These are phyloP conservation scores for Eumaeus atala DNA, from an alignment of 1,140 invertebrate genomes.

Conservation along the genomic window DNA sequence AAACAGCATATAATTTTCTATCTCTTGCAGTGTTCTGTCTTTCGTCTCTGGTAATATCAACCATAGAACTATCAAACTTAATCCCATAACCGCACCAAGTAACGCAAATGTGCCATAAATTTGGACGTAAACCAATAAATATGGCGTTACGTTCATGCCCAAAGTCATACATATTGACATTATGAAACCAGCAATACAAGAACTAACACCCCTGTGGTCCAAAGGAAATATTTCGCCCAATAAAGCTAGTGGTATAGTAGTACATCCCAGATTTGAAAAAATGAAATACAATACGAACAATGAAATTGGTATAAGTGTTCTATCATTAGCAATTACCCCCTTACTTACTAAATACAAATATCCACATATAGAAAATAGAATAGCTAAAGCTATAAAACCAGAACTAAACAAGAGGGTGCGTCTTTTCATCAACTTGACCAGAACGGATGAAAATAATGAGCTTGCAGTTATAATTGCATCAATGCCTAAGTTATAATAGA, in stretches of 20 bases:
- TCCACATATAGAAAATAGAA: background rate
- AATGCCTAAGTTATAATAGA: slow-evolving; percentile 45
- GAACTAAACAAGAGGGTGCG: background rate
- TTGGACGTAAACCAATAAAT: slow-evolving; percentile 35
- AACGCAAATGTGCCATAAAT: slow-evolving; percentile 49
- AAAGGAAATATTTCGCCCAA: slow-evolving; percentile 8
- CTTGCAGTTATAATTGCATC: slow-evolving; percentile 50
- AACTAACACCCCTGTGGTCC: slow-evolving; percentile 21
- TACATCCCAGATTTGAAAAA: slow-evolving; percentile 2
- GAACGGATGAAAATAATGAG: slow-evolving; percentile 40
- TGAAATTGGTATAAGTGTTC: background rate
- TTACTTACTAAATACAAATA: background rate
- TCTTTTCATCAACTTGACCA: slow-evolving; percentile 6
- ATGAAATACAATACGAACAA: background rate
- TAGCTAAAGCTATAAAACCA: background rate
- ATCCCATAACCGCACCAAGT: slow-evolving; percentile 33
- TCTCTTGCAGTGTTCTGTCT: slow-evolving; percentile 49
- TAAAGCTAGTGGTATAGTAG: background rate
- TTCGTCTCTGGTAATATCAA: slow-evolving; percentile 51
- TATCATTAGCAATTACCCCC: background rate
- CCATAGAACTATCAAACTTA: slow-evolving; percentile 32
- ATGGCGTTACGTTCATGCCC: slow-evolving; percentile 43
- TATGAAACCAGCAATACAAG: slow-evolving; percentile 34
- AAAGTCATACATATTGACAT: slow-evolving; percentile 33
- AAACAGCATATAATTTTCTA: slow-evolving; percentile 48